Percentiles rank a stretch among this genome's conserved stretches.
Evolutionary conservation across 2,888 invertebrate genomes (phyloP).

Genomic region (Escarpia spicata): DNA sequence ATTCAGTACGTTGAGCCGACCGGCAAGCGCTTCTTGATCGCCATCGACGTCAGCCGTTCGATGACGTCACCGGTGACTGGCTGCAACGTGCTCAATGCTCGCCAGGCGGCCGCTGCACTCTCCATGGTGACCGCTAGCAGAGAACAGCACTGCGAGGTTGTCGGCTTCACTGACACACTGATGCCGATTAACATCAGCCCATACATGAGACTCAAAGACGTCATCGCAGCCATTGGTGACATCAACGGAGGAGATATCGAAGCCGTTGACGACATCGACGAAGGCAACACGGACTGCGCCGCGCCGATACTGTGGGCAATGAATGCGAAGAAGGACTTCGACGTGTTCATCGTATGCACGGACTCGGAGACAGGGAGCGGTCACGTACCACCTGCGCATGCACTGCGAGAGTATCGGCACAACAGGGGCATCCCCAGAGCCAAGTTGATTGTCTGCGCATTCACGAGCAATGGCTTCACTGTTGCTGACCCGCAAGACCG

Average conservation of each 20-base stretch:
- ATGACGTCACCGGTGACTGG: constrained; percentile 66
- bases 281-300: constrained; percentile 54
- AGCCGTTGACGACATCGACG: constrained; percentile 32
- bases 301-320: constrained; percentile 72
- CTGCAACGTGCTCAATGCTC: constrained; percentile 65
- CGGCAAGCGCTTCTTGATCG: constrained; percentile 70
- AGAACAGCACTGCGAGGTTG: constrained; percentile 50
- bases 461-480: constrained; percentile 63
- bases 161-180: constrained; percentile 47
- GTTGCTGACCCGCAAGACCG: constrained; percentile 66
- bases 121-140: constrained; percentile 58
- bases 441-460: constrained; percentile 52
- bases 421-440: constrained; percentile 59
- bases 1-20: constrained; percentile 68
- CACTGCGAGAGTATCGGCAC: constrained; percentile 72
- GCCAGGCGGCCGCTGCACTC: constrained; percentile 71
- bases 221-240: constrained; percentile 30
- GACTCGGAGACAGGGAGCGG: constrained; percentile 66
- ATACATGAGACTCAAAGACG: constrained; percentile 42
- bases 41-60: constrained; percentile 70
- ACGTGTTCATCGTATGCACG: constrained; percentile 80
- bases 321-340: constrained; percentile 71
- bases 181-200: constrained; percentile 39
- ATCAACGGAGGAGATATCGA: constrained; percentile 45
- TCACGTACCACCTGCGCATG: constrained; percentile 68